Base-by-base conservation (phyloP, 2,113 vertebrate genomes). In the Mormyrus lacerda region DNA sequence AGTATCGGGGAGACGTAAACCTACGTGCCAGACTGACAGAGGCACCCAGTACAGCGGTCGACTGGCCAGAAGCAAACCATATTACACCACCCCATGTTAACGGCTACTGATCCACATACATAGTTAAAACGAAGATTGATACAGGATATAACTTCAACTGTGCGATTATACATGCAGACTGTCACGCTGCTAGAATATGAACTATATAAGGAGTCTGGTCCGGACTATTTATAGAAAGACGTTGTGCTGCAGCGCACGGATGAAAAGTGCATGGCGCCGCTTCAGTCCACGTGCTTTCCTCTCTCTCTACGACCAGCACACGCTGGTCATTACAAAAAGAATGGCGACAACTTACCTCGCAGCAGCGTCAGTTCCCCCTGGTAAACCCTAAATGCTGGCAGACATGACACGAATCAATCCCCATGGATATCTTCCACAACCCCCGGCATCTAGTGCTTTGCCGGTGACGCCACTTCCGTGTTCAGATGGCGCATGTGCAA, bases 381-480 rank as follows among this genome's bases (percentile, higher is more conserved):
- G 4, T 48, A 47, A 85, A 55, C 55, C 65, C 42, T 90, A 47
- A 1, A 93, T 90, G 90, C 89, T 31, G 31, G 89, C 31, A 61
- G 24, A 89, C 90, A 90, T 82, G 69, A 65, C 83, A 89, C 44
- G 84, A 27, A 48, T 39, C 31, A 42, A 79, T 27, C 83, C 85
- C 90, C 11, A 69, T 42, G 88, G 87, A 88, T 89, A 50, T 90
- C 84, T 3, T 48, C 24, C 65, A 86, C 44, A 79, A 24, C 1
- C 3, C 3, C 0, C 0, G n/a, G 55, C 10, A 31, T 44, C 58
- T 73, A 35, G n/a, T 85, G 42, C 24, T 35, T 87, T 51, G 21
- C 88, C 17, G 15, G 50, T 13, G 13, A 93, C 94, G 95, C 95
- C 93, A 95, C 93, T 94, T 96, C 95, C 95, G 94, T 92, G 93